These are phyloP conservation scores for Falcunculus frontatus DNA, from an alignment of 2,113 vertebrate genomes.

Conservation along the genomic window DNA sequence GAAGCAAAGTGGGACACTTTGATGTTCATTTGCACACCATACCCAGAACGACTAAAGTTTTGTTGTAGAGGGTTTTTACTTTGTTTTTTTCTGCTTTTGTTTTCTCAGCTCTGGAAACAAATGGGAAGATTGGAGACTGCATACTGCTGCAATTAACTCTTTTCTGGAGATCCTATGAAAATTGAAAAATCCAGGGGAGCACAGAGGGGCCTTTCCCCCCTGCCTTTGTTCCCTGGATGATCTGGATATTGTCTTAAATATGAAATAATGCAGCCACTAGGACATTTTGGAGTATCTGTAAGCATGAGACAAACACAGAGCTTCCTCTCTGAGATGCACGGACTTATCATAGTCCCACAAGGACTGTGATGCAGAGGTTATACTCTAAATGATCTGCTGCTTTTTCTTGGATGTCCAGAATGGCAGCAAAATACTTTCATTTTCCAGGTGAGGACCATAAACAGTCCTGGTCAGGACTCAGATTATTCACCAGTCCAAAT, in stretches of 20 bases:
- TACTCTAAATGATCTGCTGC: not conserved
- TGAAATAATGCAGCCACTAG: not conserved
- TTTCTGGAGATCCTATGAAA: not conserved
- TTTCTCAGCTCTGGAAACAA: not conserved
- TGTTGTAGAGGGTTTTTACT: not conserved
- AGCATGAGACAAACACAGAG: not conserved
- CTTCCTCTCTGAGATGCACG: not conserved
- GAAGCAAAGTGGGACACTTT: not conserved
- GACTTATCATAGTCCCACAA: constrained; percentile 25
- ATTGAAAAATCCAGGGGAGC: not conserved
- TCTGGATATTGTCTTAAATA: not conserved
- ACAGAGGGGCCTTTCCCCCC: not conserved
- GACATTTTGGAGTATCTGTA: not conserved
- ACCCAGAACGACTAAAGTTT: not conserved
- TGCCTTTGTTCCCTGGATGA: not conserved
- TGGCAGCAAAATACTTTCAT: not conserved
- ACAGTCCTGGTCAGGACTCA: not conserved
- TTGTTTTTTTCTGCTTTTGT: not conserved
- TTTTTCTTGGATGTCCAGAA: not conserved
- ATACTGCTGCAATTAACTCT: not conserved
- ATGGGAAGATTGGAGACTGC: not conserved
- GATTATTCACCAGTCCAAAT: not conserved
- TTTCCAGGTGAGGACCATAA: not conserved
- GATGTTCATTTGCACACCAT: constrained; percentile 23
- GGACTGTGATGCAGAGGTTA: constrained; percentile 24